Conservation (phyloP, 2,888 invertebrate genomes). For the Spisula subtruncata region DNA sequence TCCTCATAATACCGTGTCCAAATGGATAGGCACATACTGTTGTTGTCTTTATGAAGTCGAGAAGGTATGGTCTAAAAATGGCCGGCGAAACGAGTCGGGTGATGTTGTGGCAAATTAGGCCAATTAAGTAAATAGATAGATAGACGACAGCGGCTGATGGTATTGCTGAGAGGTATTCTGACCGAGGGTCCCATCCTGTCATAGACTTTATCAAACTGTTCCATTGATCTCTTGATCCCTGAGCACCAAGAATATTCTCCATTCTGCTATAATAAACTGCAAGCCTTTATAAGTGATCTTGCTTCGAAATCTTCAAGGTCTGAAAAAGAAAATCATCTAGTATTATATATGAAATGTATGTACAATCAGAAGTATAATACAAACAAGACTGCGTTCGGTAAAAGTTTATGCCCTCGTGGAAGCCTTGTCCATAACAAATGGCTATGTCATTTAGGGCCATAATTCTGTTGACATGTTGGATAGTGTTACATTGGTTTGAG, state of each 20-base stretch:
- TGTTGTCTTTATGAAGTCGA: conserved; percentile 77
- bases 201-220: conserved; percentile 21
- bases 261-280: neutral
- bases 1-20: conserved; percentile 76
- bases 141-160: conserved; percentile 69
- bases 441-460: too few relatives aligned
- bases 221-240: conserved; percentile 14
- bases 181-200: conserved; percentile 52
- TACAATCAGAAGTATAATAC: too few relatives aligned
- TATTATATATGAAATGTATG: too few relatives aligned
- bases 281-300: too few relatives aligned
- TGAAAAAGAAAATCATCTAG: too few relatives aligned
- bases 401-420: too few relatives aligned
- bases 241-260: neutral
- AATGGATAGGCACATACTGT: conserved; percentile 75
- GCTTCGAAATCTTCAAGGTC: too few relatives aligned
- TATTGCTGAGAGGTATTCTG: conserved; percentile 64
- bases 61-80: conserved; percentile 61
- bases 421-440: too few relatives aligned
- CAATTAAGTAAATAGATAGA: conserved; percentile 65
- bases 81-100: conserved; percentile 70
- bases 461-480: too few relatives aligned
- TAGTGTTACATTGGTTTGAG: too few relatives aligned
- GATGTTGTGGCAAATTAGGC: conserved; percentile 66
- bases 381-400: too few relatives aligned